These are phyloP conservation scores for Akabosia matsudoensis DNA, from an alignment of 1,140 invertebrate species.

Conservation along the genomic window DNA sequence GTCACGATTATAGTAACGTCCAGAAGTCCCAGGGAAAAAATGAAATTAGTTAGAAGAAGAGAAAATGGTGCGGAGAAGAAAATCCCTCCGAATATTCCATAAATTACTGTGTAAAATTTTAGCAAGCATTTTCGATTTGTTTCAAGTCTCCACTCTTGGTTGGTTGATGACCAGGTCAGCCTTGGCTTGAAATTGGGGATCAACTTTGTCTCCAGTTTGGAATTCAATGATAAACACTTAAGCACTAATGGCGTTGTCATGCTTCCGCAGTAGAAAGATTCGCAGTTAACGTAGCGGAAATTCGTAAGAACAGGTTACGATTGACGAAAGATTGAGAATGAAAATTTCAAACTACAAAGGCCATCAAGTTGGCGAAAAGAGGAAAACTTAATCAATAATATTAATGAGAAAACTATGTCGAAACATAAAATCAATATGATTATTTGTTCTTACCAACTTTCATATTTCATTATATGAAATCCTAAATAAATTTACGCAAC, in stretches of 20 bases:
- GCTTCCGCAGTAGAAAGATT: no score
- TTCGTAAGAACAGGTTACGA: no score
- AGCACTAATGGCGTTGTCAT: not conserved
- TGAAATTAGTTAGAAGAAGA: not conserved
- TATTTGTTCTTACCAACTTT: no score
- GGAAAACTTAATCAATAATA: no score
- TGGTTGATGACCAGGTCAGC: not conserved
- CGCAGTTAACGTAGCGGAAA: no score
- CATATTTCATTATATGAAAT: no score
- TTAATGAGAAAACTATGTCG: no score
- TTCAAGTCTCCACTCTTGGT: not conserved
- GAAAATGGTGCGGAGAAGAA: not conserved
- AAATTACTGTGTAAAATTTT: not conserved
- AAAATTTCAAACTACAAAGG: no score
- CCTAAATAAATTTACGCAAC: no score
- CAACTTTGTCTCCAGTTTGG: not conserved
- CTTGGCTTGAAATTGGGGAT: not conserved
- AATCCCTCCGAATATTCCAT: not conserved
- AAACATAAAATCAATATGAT: no score
- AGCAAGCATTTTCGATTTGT: not conserved
- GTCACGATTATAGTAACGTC: not conserved
- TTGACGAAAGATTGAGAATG: no score
- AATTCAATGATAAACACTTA: not conserved
- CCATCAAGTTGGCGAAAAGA: no score
- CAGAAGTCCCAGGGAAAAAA: not conserved